phyloP scores from a whole-genome alignment of 2,797 vertebrate genomes.

The Crypturellus tataupa region DNA sequence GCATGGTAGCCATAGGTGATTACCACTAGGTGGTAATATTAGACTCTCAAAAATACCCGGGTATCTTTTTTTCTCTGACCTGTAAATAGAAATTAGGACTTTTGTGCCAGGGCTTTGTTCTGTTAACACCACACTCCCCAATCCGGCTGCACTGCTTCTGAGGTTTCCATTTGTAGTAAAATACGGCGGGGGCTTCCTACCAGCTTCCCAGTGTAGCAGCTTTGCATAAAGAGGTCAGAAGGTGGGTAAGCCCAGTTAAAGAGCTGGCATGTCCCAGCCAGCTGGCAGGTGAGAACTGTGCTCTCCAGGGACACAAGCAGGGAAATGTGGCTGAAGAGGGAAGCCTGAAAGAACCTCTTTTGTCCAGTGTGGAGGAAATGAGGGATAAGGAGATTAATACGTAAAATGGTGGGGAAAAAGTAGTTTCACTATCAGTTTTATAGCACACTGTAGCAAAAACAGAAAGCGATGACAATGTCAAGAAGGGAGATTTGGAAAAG shows the following conservation, averaged over 20 bases:
- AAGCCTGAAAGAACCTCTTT: background rate
- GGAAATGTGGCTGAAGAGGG: background rate
- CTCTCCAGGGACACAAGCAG: background rate
- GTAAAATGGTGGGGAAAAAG: background rate
- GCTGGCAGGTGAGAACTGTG: background rate
- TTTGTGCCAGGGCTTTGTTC: background rate
- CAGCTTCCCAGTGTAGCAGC: background rate
- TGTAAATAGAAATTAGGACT: background rate
- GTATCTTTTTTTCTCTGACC: background rate
- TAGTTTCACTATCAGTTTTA: background rate
- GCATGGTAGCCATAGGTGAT: background rate
- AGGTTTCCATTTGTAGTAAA: background rate
- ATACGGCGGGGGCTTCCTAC: background rate
- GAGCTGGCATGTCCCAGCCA: background rate
- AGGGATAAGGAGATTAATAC: background rate
- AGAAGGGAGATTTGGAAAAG: background rate
- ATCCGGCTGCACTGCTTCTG: background rate
- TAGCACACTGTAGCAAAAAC: background rate
- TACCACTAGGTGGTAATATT: background rate
- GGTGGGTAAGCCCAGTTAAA: background rate
- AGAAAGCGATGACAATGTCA: background rate
- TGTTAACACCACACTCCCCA: background rate
- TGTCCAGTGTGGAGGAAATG: background rate
- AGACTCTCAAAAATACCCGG: background rate
- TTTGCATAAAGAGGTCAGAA: background rate